Conservation (phyloP, 2,113 vertebrate genomes). For the Dromiciops gliroides region DNA sequence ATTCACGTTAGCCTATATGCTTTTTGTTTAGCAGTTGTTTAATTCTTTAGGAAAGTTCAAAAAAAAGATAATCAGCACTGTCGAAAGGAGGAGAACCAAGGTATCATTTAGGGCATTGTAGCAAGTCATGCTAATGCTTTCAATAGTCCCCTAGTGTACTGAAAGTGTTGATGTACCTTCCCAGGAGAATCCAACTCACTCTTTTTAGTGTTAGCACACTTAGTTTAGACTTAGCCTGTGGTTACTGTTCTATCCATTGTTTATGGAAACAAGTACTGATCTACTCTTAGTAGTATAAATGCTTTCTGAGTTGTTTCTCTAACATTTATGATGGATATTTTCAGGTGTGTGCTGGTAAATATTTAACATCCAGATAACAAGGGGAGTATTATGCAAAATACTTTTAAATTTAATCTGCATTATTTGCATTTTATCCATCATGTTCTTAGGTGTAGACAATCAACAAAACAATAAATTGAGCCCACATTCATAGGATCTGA, state of each 20-base stretch:
- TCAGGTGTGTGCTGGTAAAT: neutral
- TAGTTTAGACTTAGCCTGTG: slow-evolving; percentile 19
- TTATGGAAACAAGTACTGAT: neutral
- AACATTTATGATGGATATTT: neutral
- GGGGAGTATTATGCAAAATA: neutral
- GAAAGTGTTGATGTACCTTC: neutral
- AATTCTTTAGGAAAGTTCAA: slow-evolving; percentile 37
- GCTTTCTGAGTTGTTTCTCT: neutral
- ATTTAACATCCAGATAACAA: neutral
- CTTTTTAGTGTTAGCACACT: slow-evolving; percentile 26
- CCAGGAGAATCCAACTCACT: neutral
- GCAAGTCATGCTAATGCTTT: neutral
- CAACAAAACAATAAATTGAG: neutral
- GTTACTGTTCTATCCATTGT: neutral
- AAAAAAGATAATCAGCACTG: slow-evolving; percentile 18
- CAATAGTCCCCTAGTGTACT: neutral
- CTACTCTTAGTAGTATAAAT: neutral
- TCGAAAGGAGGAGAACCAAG: slow-evolving; percentile 18
- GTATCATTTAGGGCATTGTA: slow-evolving; percentile 16
- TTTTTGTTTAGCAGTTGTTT: slow-evolving; percentile 47
- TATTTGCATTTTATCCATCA: neutral
- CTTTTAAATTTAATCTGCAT: neutral
- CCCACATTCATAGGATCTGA: neutral
- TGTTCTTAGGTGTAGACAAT: neutral
- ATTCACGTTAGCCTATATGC: neutral